Evolutionary conservation across 2,797 vertebrate genomes (phyloP), one percentile per base, ranked within the genome.

Genomic region (Scarus forsteni): DNA sequence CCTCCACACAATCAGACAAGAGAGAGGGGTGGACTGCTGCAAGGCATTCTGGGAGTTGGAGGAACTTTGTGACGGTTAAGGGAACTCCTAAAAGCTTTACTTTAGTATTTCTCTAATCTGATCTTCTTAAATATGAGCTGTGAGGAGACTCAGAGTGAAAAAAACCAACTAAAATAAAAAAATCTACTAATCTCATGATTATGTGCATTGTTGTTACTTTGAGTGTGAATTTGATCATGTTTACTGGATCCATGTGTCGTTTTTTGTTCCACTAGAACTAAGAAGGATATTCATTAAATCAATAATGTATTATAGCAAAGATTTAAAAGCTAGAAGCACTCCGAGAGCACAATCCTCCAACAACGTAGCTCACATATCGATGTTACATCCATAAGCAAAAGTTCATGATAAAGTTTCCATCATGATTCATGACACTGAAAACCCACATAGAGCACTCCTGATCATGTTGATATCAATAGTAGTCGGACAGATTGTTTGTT

Each of bases 21-120:
- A 73, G 53, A 18, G 53, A 43, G 12, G 65, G 40, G 36, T 27
- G 11, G 13, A 35, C 13, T 12, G 5, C 7, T 75, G 18, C 65
- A 57, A 42, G 59, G 69, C 43, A 73, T 79, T 71, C 61, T 82
- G 74, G 79, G 69, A 75, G 45, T 12, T 54, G 51, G 27, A 63
- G 70, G 40, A 59, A 36, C 46, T 53, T 34, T 43, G 34, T 18
- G 46, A 55, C 55, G 60, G 39, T 65, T 34, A 43, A 69, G 60
- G 39, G 44, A 70, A 70, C 48, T 66, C 1, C 19, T 7, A 6
- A 60, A 43, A 62, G 60, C 63, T 79, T 81, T 66, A 50, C 1
- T 60, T 66, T 27, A 27, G 4, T 4, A 27, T 27, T 51, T 38
- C 2, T 6, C 43, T 73, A 70, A 35, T 44, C 6, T 67, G 16